phyloP scores from a whole-genome alignment of 2,888 invertebrate species.

The Leucozona laternaria region DNA sequence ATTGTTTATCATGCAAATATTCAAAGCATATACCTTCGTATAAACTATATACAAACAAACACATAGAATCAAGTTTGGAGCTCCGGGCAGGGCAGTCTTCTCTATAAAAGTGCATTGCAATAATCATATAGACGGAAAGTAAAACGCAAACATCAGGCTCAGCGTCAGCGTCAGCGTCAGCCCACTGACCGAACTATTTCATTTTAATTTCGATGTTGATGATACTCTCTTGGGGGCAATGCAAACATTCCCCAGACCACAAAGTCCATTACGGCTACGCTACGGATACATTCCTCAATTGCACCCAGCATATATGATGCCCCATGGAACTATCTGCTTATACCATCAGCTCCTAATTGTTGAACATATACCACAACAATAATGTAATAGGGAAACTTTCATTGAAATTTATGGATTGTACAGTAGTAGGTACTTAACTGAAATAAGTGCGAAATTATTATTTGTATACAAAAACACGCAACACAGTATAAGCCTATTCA shows the following conservation, averaged over 20 bases:
- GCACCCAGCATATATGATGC: constrained; percentile 10
- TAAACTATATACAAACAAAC: no score
- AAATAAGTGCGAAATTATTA: constrained; percentile 68
- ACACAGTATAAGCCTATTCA: background rate
- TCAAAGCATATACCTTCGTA: background rate
- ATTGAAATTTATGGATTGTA: constrained; percentile 70
- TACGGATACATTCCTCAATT: constrained; percentile 35
- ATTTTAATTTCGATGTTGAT: constrained; percentile 46
- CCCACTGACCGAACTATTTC: constrained; percentile 32
- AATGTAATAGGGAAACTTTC: constrained; percentile 60
- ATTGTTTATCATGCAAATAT: constrained; percentile 43
- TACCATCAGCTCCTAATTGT: constrained; percentile 51
- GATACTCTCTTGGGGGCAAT: constrained; percentile 13
- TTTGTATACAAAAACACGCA: constrained; percentile 32
- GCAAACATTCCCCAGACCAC: background rate
- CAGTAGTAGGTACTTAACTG: constrained; percentile 37
- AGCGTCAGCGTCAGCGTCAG: no score
- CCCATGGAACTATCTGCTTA: constrained; percentile 1
- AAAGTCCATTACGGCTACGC: constrained; percentile 29
- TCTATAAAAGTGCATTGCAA: constrained; percentile 25
- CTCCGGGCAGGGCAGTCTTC: background rate
- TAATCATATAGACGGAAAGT: constrained; percentile 3
- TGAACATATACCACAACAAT: constrained; percentile 56
- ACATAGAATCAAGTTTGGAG: background rate
- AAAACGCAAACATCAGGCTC: background rate